A percentile compares a stretch with the other conserved stretches of the same genome.
Conservation (phyloP, 2,888 invertebrate genomes). For the Eristalis pertinax region DNA sequence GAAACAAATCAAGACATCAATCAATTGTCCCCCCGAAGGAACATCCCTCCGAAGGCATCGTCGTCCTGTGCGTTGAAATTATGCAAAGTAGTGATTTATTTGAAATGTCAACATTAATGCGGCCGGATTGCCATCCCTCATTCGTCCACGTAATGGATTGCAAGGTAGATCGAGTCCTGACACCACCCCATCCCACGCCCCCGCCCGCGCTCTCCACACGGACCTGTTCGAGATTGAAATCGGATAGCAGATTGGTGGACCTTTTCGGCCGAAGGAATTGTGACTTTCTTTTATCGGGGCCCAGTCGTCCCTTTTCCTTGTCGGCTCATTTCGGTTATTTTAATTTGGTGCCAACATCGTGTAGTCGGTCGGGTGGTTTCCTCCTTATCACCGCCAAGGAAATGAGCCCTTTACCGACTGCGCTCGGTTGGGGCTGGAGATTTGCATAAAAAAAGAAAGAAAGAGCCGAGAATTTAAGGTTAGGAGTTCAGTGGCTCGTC, state of each 20-base stretch:
- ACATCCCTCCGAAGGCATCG: background rate
- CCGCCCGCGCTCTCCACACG: no score
- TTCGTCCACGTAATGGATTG: slow-evolving; percentile 7
- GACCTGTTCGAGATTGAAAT: slow-evolving; percentile 39
- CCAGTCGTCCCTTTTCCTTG: slow-evolving; percentile 14
- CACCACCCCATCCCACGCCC: background rate
- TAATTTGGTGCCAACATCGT: slow-evolving; percentile 65
- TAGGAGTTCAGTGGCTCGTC: slow-evolving; percentile 16
- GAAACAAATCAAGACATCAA: slow-evolving; percentile 71
- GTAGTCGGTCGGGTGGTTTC: slow-evolving; percentile 5
- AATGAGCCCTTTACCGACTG: slow-evolving; percentile 8
- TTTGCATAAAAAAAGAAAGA: slow-evolving; percentile 11
- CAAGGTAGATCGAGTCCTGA: slow-evolving; percentile 29
- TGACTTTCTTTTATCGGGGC: slow-evolving; percentile 12
- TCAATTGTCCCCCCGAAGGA: slow-evolving; percentile 55
- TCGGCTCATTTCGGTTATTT: slow-evolving; percentile 36
- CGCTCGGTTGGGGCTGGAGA: background rate
- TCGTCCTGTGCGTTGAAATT: slow-evolving; percentile 18
- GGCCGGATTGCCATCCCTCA: slow-evolving; percentile 34
- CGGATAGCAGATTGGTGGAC: slow-evolving; percentile 54
- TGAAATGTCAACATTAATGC: slow-evolving; percentile 68
- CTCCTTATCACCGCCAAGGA: background rate
- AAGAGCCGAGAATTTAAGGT: slow-evolving; percentile 15
- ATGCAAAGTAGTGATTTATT: slow-evolving; percentile 71
- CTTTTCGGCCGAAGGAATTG: slow-evolving; percentile 25